Percentiles rank a stretch among this genome's conserved stretches.
Conservation (phyloP, 2,888 invertebrate genomes). For the Conchocele bisecta region DNA sequence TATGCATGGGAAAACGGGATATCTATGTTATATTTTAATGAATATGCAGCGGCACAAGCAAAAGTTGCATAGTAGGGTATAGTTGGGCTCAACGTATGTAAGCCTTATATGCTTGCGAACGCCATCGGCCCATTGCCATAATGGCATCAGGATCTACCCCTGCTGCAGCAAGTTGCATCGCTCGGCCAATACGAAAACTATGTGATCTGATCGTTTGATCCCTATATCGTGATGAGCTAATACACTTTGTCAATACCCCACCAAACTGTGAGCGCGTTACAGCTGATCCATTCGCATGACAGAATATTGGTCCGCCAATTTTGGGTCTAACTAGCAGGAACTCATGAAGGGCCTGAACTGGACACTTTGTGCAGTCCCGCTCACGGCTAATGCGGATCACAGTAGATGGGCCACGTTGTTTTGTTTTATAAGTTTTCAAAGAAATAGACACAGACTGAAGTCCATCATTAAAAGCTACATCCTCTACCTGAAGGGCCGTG, state of each 20-base stretch:
- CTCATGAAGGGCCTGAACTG: background rate
- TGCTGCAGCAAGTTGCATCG: no score
- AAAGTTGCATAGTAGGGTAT: no score
- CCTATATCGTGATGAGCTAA: no score
- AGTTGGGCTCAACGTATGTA: no score
- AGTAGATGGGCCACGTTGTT: background rate
- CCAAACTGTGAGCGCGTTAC: background rate
- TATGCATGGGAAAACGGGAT: no score
- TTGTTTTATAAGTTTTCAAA: conserved; percentile 1
- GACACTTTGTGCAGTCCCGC: background rate
- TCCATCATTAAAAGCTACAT: background rate
- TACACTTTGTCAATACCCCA: background rate
- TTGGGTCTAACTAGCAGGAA: background rate
- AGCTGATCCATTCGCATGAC: background rate
- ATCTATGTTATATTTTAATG: no score
- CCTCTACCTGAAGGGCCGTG: background rate
- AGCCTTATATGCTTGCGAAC: no score
- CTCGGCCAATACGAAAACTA: no score
- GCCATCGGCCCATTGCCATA: no score
- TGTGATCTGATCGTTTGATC: no score
- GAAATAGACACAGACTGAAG: background rate
- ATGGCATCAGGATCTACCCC: no score
- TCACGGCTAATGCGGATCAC: background rate
- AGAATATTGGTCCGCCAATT: background rate
- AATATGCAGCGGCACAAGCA: no score